Evolutionary conservation across 2,888 invertebrate species (phyloP), one percentile per base, ranked within the genome.

Genomic region (Zaprionus lineosus): DNA sequence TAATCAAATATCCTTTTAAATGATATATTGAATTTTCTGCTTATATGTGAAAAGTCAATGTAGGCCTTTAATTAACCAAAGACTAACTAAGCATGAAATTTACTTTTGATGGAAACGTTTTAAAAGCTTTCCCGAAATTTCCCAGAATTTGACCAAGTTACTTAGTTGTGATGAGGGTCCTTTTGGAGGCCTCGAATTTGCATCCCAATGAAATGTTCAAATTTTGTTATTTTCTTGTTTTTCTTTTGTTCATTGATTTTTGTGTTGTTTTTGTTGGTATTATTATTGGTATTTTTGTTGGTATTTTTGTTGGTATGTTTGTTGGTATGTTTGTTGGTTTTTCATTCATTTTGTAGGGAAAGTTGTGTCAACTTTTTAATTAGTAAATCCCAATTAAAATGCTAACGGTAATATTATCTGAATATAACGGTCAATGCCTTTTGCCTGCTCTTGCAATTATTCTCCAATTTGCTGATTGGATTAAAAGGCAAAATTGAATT

Each of bases 321-420:
- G 65, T 65, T 46, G 59, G 52, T 29, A 12, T 12, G 16, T 16
- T 4, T 7, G 39, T 31, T 34, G 24, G 4, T 24, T n/a, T n/a
- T n/a, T n/a, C n/a, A n/a, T n/a, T n/a, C n/a, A n/a, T n/a, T n/a
- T n/a, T 21, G 11, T 33, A 14, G 21, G 44, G 46, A 41, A 57
- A 57, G 12, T 58, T 52, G 43, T 9, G 43, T 11, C 60, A 84
- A 84, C 61, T 78, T 84, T 78, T 82, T 84, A 78, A 78, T 78
- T 84, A 78, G 62, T 67, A 74, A 78, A 77, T 67, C 64, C 70
- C 77, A 84, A 84, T 84, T 84, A 81, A 78, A 70, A 81, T 67
- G 61, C 57, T 74, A 81, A 78, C 67, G 56, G 37, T 81, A 63
- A 52, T 76, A 84, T 70, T 81, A 81, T 81, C 62, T 48, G 53